Evolutionary conservation across 2,113 vertebrate species (phyloP).

Genomic region (Marcusenius ussheri): DNA sequence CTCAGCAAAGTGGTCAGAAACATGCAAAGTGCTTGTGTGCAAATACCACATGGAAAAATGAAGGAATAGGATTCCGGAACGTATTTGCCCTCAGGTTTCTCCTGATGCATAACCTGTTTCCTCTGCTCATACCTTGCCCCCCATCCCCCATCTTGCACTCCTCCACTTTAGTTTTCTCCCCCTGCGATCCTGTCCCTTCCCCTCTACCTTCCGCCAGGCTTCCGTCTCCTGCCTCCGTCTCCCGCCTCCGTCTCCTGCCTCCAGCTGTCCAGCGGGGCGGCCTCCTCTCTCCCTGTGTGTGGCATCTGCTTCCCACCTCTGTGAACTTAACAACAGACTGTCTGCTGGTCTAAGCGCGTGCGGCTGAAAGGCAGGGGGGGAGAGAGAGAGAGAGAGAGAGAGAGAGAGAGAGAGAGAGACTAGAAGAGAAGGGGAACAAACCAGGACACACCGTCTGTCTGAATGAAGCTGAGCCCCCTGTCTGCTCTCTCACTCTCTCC

Average conservation of each 20-base stretch:
- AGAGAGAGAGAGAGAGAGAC: slow-evolving; percentile 13
- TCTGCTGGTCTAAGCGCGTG: slow-evolving; percentile 38
- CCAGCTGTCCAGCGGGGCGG: slow-evolving; percentile 16
- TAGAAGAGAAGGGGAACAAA: slow-evolving; percentile 46
- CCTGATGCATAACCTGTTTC: slow-evolving; percentile 30
- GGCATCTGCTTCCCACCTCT: slow-evolving; percentile 41
- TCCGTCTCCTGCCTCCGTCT: background rate
- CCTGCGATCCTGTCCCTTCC: background rate
- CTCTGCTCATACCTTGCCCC: slow-evolving; percentile 23
- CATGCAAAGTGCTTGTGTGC: slow-evolving; percentile 8
- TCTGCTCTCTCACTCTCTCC: slow-evolving; percentile 40
- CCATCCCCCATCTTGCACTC: slow-evolving; percentile 30
- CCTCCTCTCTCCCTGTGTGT: slow-evolving; percentile 24
- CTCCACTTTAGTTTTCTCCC: background rate
- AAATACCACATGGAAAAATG: slow-evolving; percentile 22
- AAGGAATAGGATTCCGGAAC: background rate
- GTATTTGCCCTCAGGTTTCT: slow-evolving; percentile 31
- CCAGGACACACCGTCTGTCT: slow-evolving; percentile 59
- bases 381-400: slow-evolving; percentile 22
- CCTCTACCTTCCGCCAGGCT: background rate
- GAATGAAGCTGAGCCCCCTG: slow-evolving; percentile 58
- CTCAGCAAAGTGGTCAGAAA: background rate
- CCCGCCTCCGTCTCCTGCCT: slow-evolving; percentile 6
- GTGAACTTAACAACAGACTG: slow-evolving; percentile 52
- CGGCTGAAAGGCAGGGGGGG: slow-evolving; percentile 13